Base-by-base conservation (phyloP, 1,140 invertebrate genomes). In the Megalopta genalis region DNA sequence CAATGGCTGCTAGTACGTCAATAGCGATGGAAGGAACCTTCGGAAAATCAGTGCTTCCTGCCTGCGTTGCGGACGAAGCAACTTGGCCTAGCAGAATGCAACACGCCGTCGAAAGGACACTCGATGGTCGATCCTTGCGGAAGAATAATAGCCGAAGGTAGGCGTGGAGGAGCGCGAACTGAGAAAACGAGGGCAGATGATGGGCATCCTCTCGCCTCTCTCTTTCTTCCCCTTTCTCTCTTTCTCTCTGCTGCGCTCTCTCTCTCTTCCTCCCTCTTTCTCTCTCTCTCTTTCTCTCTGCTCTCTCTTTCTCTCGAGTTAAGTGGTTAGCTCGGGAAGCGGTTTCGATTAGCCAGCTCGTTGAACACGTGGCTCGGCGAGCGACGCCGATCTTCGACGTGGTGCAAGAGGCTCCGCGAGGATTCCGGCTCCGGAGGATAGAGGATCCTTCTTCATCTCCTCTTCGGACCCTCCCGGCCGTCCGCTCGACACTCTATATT, bases 311-410 rank as follows among this genome's bases (percentile, higher is more conserved):
- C 78, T 64, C 27, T 73, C 65, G 76, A 86, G 73, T 82, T 81
- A 80, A 87, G 79, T 82, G 72, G 84, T 81, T 86, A 80, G 82
- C 80, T 76, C 18, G 80, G 64, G 76, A 82, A 87, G 81, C 79
- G 79, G 72, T 87, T 84, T 87, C 84, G 86, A 87, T 87, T 87
- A 87, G 81, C 78, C 84, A 87, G 84, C 86, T 87, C 86, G 84
- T 87, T 87, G 83, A 85, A 83, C 80, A 54, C 62, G 21, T 52
- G 16, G 21, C 63, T 65, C 79, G 32, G 65, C 67, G 46, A 54
- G 66, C 69, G 52, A 63, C 68, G 72, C 63, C 69, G 60, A 71
- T 49, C 64, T 63, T 72, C 68, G 62, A 9, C 75, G 69, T 72
- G 65, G 62, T 54, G 69, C 37, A 18, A n/a, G 52, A 46, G 18